Evolutionary conservation across 2,888 invertebrate genomes (phyloP), one percentile per base, ranked within the genome.

Genomic region (Acronicta psi): DNA sequence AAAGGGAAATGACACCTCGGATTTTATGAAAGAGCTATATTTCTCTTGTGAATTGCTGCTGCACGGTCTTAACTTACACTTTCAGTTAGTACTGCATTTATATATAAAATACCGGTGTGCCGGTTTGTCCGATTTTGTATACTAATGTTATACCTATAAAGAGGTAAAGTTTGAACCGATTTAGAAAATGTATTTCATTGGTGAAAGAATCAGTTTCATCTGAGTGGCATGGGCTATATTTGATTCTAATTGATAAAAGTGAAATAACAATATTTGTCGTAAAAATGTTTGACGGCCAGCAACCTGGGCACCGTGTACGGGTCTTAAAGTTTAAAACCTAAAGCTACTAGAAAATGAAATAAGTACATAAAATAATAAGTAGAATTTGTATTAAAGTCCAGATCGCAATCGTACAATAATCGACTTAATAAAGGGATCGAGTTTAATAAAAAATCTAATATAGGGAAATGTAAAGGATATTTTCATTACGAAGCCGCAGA

Each of bases 1-100:
- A 89, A 81, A 88, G 86, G 86, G 85, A 86, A 88, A 88, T 89
- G 87, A 87, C 89, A 87, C 88, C 86, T 88, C 80, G 82, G 84
- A 81, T 86, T 87, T 88, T 85, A 88, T 88, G 87, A 88, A 88
- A 85, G 86, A 79, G 65, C 75, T 74, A 85, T 83, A 83, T 84
- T 83, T 82, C 81, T 82, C 70, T 59, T 63, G 60, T 73, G 69
- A 52, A 60, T 73, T 64, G 68, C 63, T 62, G 70, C 62, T 42
- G 61, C 56, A 62, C 67, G 58, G 73, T 66, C 69, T 62, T 63
- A 58, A 66, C 70, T 64, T 59, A 18, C 40, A 51, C 54, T 74
- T 47, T 64, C 60, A 60, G 60, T 60, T 63, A 60, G 59, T 59
- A 63, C 54, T 2, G 50, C 54, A 37, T 20, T 44, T 57, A 56